Evolutionary conservation across 2,888 invertebrate species (phyloP).

Genomic region (Thumatha senex): DNA sequence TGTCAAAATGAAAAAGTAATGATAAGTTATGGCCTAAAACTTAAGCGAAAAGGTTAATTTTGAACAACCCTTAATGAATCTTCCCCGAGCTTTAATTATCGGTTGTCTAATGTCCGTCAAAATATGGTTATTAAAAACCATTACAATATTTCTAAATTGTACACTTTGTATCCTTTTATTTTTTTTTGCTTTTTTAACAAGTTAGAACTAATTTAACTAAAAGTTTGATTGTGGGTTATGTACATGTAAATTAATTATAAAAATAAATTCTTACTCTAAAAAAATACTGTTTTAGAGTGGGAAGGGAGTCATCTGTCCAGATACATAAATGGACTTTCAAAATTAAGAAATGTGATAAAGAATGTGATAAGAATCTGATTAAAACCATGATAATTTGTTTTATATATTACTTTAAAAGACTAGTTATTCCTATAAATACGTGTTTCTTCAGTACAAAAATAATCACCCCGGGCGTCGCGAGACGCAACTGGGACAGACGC

Average conservation of each 20-base stretch:
- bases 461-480: too few relatives aligned
- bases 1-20: slow-evolving; percentile 28
- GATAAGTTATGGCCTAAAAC: slow-evolving; percentile 24
- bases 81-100: slow-evolving; percentile 66
- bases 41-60: slow-evolving; percentile 18
- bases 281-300: background rate
- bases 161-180: slow-evolving; percentile 46
- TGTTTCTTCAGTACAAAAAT: too few relatives aligned
- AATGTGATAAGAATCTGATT: too few relatives aligned
- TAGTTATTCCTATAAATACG: too few relatives aligned
- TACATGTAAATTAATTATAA: slow-evolving; percentile 54
- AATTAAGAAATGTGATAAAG: background rate
- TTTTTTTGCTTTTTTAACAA: slow-evolving; percentile 49
- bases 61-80: slow-evolving; percentile 34
- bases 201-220: slow-evolving; percentile 70
- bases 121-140: slow-evolving; percentile 77
- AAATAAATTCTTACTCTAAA: background rate
- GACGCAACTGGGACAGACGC: too few relatives aligned
- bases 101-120: slow-evolving; percentile 72
- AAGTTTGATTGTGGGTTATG: slow-evolving; percentile 68
- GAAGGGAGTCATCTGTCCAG: background rate
- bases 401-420: background rate
- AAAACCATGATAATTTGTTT: too few relatives aligned
- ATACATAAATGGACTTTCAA: background rate
- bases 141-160: slow-evolving; percentile 70